Percentiles rank a stretch among this genome's conserved stretches.
Conservation (phyloP, 2,113 vertebrate species). For the Athene cunicularia region DNA sequence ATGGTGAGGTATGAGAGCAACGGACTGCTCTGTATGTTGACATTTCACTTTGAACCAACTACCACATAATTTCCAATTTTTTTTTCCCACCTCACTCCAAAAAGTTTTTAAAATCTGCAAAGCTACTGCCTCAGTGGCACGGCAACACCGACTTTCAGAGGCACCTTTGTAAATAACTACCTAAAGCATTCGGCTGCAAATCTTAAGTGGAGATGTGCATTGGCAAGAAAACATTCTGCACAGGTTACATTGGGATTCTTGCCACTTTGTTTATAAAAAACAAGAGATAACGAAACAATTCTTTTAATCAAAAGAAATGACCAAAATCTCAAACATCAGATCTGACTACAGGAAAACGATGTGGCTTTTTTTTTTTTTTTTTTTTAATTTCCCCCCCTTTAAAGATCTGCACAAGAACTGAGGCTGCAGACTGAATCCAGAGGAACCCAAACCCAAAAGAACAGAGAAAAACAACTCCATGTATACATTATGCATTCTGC, state of each 20-base stretch:
- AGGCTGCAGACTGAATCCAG: conserved; percentile 12
- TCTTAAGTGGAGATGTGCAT: not conserved
- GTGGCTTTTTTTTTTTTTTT: not conserved
- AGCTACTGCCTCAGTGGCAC: not conserved
- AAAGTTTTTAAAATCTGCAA: not conserved
- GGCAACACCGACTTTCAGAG: not conserved
- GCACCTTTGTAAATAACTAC: not conserved
- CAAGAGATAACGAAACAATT: not conserved
- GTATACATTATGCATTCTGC: conserved; percentile 43
- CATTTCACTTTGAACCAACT: not conserved
- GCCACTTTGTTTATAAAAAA: not conserved
- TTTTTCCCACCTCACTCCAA: not conserved
- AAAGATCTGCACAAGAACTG: not conserved
- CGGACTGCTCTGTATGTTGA: not conserved
- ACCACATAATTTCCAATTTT: not conserved
- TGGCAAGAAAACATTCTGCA: not conserved
- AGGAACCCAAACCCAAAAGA: conserved; percentile 15
- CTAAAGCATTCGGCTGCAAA: conserved; percentile 47
- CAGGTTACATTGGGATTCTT: not conserved
- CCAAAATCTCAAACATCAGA: conserved; percentile 1
- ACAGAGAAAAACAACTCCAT: not conserved
- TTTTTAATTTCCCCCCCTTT: not conserved
- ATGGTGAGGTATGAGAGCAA: conserved; percentile 18
- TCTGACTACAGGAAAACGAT: not conserved
- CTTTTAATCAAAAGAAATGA: not conserved